phyloP scores from a whole-genome alignment of 2,888 invertebrate species.

The Achlya flavicornis region DNA sequence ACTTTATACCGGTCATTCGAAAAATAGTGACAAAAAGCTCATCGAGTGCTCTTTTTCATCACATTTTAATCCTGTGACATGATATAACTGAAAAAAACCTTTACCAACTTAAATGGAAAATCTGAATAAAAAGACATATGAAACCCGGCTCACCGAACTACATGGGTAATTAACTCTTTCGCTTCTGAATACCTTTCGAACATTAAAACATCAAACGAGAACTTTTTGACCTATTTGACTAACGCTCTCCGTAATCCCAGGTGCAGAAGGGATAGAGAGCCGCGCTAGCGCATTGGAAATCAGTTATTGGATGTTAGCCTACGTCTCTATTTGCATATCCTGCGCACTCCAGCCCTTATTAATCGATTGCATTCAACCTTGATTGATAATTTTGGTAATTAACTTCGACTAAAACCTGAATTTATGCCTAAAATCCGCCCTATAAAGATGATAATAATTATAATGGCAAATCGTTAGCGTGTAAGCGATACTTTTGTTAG shows the following conservation, averaged over 20 bases:
- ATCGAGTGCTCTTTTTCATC: not conserved
- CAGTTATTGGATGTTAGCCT: constrained; percentile 55
- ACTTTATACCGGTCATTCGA: not conserved
- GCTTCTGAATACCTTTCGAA: constrained; percentile 47
- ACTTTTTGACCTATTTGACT: constrained; percentile 47
- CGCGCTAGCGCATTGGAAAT: constrained; percentile 67
- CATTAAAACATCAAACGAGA: constrained; percentile 56
- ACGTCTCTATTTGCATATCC: constrained; percentile 49
- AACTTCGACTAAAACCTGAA: not conserved
- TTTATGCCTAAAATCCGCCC: not conserved
- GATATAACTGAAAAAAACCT: constrained; percentile 12
- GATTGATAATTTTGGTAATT: not conserved
- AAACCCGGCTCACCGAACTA: constrained; percentile 40
- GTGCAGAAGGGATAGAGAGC: constrained; percentile 58
- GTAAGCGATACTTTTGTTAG: too few relatives aligned
- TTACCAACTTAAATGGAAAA: constrained; percentile 23
- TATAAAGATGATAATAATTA: not conserved
- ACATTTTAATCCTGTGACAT: not conserved
- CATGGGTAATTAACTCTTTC: constrained; percentile 54
- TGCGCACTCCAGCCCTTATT: not conserved
- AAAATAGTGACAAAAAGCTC: not conserved
- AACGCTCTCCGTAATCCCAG: constrained; percentile 61
- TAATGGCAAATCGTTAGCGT: too few relatives aligned
- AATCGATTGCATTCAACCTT: not conserved
- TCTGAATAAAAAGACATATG: constrained; percentile 22